Conservation (phyloP, 2,797 vertebrate species). For the Coluber constrictor region DNA sequence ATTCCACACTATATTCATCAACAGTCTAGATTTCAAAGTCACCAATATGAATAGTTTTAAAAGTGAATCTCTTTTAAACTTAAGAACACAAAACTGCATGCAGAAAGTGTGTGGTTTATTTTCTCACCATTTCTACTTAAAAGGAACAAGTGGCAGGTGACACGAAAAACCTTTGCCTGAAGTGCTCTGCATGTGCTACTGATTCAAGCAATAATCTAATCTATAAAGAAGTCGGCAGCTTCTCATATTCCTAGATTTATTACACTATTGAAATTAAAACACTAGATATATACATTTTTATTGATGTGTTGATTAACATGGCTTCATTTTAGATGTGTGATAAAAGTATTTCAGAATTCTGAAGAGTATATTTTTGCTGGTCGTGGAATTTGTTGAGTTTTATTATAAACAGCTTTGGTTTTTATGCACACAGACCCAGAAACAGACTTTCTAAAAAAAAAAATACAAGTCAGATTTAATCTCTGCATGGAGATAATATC, state of each 20-base stretch:
- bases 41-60: not conserved
- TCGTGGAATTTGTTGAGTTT: not conserved
- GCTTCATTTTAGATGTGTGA: not conserved
- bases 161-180: not conserved
- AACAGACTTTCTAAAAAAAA: not conserved
- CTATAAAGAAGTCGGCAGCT: not conserved
- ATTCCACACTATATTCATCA: not conserved
- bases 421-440: not conserved
- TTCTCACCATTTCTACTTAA: not conserved
- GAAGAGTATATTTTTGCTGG: not conserved
- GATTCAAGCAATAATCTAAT: not conserved
- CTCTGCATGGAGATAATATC: too few relatives aligned
- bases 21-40: not conserved
- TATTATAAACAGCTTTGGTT: not conserved
- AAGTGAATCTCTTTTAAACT: not conserved
- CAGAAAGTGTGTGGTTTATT: not conserved
- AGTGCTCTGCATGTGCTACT: not conserved
- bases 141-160: not conserved
- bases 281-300: not conserved
- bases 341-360: not conserved
- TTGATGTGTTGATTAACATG: not conserved
- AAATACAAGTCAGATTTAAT: not conserved
- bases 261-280: not conserved
- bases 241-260: not conserved
- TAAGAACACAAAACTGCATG: not conserved